Base-by-base conservation (phyloP, 2,888 invertebrate species). In the Podotricha telesiphe region DNA sequence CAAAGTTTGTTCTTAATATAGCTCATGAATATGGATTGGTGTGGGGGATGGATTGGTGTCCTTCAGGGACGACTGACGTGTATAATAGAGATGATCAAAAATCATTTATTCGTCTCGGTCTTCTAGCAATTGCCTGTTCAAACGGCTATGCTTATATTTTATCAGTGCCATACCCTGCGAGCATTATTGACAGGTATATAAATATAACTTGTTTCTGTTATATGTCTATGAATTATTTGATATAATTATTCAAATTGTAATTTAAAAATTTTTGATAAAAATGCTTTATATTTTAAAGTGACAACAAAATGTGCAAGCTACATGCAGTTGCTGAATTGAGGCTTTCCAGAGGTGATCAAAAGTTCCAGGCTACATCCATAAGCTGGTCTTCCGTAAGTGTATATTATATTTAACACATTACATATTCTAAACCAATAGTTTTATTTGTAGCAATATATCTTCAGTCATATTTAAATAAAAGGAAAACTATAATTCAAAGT, bases 1-100 rank as follows among this genome's bases (percentile, higher is more conserved):
- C 89, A 3, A 75, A 80, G 51, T 85, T 96, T 56, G 91, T 88
- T 13, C 93, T 95, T 69, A 94, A 94, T 4, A 81, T 96, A 70
- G 94, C 94, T 1, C 95, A 96, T 77, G 91, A 95, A 42, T 93
- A 87, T 74, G 96, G 96, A 11, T 93, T 94, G 0, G 88, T 96
- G 20, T 96, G 96, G 95, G 91, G 94, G 34, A 86, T 96, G 86
- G 95, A 94, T 76, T 97, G 96, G 96, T 97, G 96, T 83, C 96
- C 96, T 7, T 95, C 95, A 0, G 96, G 96, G 11, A 94, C 94
- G 70, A 94, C 94, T 73, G 94, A 95, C 68, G 6, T 10, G 0
- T 77, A 45, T 15, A 72, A 61, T 5, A 65, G 64, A 0, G 65
- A 58, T 7, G 59, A 74, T 50, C 62, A 67, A 34, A 47, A 66